These are phyloP conservation scores for Lepidocyrtinus sp. DNA, from an alignment of 2,888 invertebrate species.

Conservation along the genomic window DNA sequence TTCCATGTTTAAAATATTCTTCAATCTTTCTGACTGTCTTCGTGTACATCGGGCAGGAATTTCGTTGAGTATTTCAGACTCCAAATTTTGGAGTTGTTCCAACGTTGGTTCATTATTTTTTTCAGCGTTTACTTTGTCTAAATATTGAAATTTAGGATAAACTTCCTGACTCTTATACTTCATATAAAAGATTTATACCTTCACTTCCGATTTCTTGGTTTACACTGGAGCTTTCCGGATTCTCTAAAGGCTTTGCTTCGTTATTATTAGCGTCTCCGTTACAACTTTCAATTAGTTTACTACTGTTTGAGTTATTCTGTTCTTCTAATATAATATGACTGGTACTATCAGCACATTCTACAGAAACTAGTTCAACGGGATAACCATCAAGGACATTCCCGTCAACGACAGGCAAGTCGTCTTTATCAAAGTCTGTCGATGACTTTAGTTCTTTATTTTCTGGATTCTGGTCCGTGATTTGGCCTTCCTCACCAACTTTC, in stretches of 20 bases:
- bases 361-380: not conserved
- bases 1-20: constrained; percentile 42
- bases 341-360: not conserved
- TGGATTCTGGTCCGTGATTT: not conserved
- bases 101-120: not conserved
- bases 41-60: constrained; percentile 46
- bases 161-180: too few relatives aligned
- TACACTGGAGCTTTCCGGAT: not conserved
- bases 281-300: too few relatives aligned
- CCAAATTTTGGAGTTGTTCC: constrained; percentile 13
- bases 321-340: not conserved
- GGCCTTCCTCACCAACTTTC: not conserved
- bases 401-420: too few relatives aligned
- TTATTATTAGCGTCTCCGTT: not conserved
- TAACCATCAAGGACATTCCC: not conserved
- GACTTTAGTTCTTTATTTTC: not conserved
- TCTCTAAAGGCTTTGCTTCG: not conserved
- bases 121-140: too few relatives aligned
- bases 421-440: not conserved
- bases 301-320: not conserved
- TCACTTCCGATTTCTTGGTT: not conserved
- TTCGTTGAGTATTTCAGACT: constrained; percentile 45
- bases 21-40: constrained; percentile 34
- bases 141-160: not conserved
- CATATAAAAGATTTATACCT: not conserved